Evolutionary conservation across 2,113 vertebrate species (phyloP).

Genomic region (Hemiprocne comata): DNA sequence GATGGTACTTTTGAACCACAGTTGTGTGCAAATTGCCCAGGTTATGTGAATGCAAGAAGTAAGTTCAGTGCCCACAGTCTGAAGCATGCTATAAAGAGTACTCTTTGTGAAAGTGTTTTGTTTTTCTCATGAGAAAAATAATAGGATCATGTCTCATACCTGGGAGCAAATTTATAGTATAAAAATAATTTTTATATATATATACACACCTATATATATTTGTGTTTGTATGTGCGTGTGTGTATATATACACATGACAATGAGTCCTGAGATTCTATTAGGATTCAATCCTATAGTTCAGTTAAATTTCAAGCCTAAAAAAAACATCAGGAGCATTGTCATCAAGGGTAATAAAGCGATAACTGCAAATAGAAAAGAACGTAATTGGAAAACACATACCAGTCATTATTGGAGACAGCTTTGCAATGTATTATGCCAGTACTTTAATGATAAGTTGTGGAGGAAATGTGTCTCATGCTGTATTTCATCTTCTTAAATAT

Average conservation of each 20-base stretch:
- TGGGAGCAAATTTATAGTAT: background rate
- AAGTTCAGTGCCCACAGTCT: background rate
- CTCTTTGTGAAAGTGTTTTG: background rate
- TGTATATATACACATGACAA: background rate
- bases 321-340: background rate
- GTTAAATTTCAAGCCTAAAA: background rate
- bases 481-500: conserved; percentile 1
- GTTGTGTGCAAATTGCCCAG: background rate
- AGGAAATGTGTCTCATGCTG: background rate
- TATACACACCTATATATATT: rapidly evolving
- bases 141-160: background rate
- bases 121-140: background rate
- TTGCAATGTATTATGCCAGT: background rate
- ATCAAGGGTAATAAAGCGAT: background rate
- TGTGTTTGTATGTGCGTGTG: background rate
- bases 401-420: background rate
- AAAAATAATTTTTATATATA: background rate
- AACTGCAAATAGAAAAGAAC: background rate
- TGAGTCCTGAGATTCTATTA: conserved; percentile 23
- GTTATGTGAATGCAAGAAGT: background rate
- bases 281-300: background rate
- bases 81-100: background rate
- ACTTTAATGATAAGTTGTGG: background rate
- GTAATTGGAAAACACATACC: background rate
- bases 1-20: background rate